Evolutionary conservation across 2,113 vertebrate species (phyloP), one percentile per base, ranked within the genome.

Genomic region (Otus sunia): DNA sequence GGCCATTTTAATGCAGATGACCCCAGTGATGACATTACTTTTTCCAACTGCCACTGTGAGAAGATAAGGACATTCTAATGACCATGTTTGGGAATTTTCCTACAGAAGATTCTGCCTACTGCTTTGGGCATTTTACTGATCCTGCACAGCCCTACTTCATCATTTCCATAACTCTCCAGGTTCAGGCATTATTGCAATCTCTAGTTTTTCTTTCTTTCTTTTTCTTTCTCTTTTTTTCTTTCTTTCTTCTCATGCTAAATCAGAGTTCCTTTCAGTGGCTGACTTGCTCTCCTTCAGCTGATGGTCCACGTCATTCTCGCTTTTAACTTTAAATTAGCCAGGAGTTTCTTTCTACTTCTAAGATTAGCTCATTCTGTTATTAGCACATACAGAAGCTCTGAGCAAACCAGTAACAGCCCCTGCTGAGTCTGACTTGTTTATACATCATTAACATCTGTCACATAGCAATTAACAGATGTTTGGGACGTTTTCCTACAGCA

Each of bases 401-500:
- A 94, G 87, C 39, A 90, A 97, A 85, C 23, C 69, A 90, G 80
- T 64, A 91, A 91, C 60, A 82, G 77, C 34, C 77, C 87, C 87
- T 68, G 81, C 91, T 69, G 84, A 64, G 69, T 68, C 84, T 95
- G 69, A 90, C 81, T 95, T 95, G 95, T 95, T 96, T 88, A 91
- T 90, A 88, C 77, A 94, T 78, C 90, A 95, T 95, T 91, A 96
- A 96, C 93, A 96, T 96, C 91, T 96, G 92, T 52, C 93, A 95
- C 87, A 87, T 6, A 93, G 90, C 94, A 93, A 95, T 96, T 95
- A 96, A 96, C 95, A 96, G 96, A 92, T 69, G 93, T 96, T 95
- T 91, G 90, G 69, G 86, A 96, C 90, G 62, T 83, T 79, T 94
- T 91, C 43, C 39, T 91, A 60, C 58, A 90, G 92, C 66, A 93